phyloP scores from a whole-genome alignment of 2,888 invertebrate species.

The Aspidapion aeneum region DNA sequence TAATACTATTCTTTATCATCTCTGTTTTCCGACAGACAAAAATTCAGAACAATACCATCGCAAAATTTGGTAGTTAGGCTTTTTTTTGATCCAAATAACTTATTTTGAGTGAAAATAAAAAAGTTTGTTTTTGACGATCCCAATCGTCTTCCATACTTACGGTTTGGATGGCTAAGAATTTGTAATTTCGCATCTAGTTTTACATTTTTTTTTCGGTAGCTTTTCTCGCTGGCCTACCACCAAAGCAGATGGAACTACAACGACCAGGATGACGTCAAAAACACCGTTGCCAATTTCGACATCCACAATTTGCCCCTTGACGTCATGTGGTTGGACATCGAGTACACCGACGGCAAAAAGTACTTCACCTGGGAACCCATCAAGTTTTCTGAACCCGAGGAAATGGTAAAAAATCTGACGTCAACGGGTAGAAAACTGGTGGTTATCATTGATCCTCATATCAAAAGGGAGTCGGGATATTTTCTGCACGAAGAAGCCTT shows the following conservation, averaged over 20 bases:
- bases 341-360: constrained; percentile 96
- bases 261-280: constrained; percentile 88
- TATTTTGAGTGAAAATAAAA: no score
- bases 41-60: no score
- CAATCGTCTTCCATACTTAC: no score
- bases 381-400: constrained; percentile 81
- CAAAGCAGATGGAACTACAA: constrained; percentile 99
- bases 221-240: constrained; percentile 90
- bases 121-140: no score
- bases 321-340: constrained; percentile 98
- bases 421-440: constrained; percentile 90
- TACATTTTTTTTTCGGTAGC: no score
- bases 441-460: constrained; percentile 96
- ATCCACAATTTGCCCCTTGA: constrained; percentile 90
- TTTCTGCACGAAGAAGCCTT: constrained; percentile 88
- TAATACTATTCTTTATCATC: no score
- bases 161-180: no score
- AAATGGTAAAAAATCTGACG: constrained; percentile 89
- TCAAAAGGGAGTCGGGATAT: constrained; percentile 89
- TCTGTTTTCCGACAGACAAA: no score
- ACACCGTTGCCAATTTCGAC: constrained; percentile 87
- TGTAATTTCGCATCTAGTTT: no score
- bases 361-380: constrained; percentile 97
- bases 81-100: no score
- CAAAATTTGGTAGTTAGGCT: no score